Evolutionary conservation across 2,113 vertebrate species (phyloP), one percentile per base, ranked within the genome.

Genomic region (Pituophis catenifer): DNA sequence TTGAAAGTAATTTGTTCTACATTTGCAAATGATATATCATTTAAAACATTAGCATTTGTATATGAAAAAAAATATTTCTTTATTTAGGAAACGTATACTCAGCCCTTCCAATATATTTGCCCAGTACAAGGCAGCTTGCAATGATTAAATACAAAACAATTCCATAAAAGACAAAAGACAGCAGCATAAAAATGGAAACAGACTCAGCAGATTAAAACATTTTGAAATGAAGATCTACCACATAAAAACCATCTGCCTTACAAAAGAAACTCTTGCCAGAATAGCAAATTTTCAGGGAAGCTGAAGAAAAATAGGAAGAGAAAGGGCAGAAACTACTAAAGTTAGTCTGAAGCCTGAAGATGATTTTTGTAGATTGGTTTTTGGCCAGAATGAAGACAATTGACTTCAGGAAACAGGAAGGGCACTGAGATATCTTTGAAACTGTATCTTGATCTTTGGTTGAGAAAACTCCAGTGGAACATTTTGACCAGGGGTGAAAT

Each of bases 131-230:
- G n/a, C 29, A 53, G 53, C 89, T 65, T 90, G 26, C 48, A 90
- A 52, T 58, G 6, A 90, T 90, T 90, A 52, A n/a, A 70, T 65
- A 33, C 26, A 50, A 89, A 89, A 90, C 29, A 90, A 90, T n/a
- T 29, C 44, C 59, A 90, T 70, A 52, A 70, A 90, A 90, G 59
- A 90, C 59, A 70, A 48, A 62, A 90, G 50, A 53, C 44, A 52
- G 44, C 89, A 70, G 44, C 44, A 90, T 70, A 70, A 90, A 90
- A 90, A 65, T 70, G 59, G 38, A 70, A 90, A 90, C 89, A 52
- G 59, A 26, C 38, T 90, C 44, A 33, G 89, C 26, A 90, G 26
- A 90, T 65, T 52, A 70, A 90, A 90, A 90, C 59, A 52, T 88
- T 88, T n/a, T n/a, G 26, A 90, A 90, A 65, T 65, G 38, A 65